Conservation (phyloP, 1,140 invertebrate species). For the Meteorus sp. region DNA sequence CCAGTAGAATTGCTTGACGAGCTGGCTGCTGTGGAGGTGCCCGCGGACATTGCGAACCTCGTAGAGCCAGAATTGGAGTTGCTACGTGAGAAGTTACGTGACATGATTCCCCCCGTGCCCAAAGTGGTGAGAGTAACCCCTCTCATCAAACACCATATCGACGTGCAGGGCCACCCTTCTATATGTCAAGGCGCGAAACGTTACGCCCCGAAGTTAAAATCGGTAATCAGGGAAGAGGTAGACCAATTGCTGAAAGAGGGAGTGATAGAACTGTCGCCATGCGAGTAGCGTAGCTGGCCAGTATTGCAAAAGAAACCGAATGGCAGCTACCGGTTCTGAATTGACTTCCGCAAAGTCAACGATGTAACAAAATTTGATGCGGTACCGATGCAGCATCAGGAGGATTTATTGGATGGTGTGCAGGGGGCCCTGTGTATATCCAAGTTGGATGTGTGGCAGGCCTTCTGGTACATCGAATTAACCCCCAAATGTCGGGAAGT, state of each 20-base stretch:
- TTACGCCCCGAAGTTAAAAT: not conserved
- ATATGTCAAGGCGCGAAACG: not conserved
- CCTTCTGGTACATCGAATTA: constrained; percentile 29
- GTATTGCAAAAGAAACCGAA: not conserved
- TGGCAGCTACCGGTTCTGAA: constrained; percentile 47
- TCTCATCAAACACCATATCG: not conserved
- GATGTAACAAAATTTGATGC: constrained; percentile 46
- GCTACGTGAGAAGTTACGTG: too few relatives aligned
- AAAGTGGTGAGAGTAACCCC: not conserved
- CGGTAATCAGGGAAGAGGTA: not conserved
- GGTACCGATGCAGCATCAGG: constrained; percentile 56
- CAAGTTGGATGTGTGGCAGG: constrained; percentile 36
- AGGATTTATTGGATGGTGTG: constrained; percentile 54
- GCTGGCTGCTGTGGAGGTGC: too few relatives aligned
- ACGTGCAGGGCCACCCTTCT: not conserved
- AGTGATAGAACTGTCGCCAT: not conserved
- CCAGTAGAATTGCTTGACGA: too few relatives aligned
- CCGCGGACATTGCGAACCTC: too few relatives aligned
- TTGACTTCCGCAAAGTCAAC: constrained; percentile 56
- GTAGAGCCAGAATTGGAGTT: too few relatives aligned
- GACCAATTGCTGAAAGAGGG: not conserved
- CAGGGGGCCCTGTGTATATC: constrained; percentile 42
- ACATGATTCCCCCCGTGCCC: not conserved
- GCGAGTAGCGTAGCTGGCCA: not conserved
- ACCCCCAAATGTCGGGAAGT: constrained; percentile 21